phyloP scores from a whole-genome alignment of 1,140 invertebrate genomes.

The Caenorhabditis briggsae region DNA sequence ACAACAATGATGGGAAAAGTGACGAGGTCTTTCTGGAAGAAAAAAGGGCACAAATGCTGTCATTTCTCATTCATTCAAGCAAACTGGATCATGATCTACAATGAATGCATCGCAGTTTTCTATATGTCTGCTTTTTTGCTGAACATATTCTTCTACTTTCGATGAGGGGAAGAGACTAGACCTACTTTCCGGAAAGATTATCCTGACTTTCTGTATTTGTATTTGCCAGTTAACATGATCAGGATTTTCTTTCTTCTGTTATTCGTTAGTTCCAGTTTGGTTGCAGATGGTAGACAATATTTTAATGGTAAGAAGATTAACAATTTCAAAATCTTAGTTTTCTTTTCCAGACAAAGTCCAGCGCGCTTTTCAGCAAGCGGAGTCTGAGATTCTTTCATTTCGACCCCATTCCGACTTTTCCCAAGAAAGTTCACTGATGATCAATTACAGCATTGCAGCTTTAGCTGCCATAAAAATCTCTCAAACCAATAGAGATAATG shows the following conservation, averaged over 20 bases:
- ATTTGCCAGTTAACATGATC: not conserved
- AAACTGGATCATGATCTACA: constrained; percentile 51
- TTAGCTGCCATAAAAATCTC: not conserved
- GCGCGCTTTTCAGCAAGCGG: not conserved
- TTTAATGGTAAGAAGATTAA: not conserved
- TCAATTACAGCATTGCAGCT: constrained; percentile 22
- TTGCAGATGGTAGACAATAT: not conserved
- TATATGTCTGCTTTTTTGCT: not conserved
- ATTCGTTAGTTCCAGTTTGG: not conserved
- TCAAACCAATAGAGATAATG: not conserved
- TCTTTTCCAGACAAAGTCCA: not conserved
- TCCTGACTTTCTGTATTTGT: not conserved
- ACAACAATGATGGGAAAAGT: not conserved
- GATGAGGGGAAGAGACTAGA: not conserved
- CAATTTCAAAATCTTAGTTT: not conserved
- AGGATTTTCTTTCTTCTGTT: not conserved
- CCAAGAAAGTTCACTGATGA: not conserved
- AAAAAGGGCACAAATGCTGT: not conserved
- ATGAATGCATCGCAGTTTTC: not conserved
- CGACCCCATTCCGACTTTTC: not conserved
- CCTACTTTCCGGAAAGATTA: not conserved
- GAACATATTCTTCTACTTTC: not conserved
- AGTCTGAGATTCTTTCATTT: constrained; percentile 10
- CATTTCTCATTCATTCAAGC: constrained; percentile 28
- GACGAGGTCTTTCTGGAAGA: not conserved